phyloP scores from a whole-genome alignment of 2,113 vertebrate species.

The Melanotaenia duboulayi region DNA sequence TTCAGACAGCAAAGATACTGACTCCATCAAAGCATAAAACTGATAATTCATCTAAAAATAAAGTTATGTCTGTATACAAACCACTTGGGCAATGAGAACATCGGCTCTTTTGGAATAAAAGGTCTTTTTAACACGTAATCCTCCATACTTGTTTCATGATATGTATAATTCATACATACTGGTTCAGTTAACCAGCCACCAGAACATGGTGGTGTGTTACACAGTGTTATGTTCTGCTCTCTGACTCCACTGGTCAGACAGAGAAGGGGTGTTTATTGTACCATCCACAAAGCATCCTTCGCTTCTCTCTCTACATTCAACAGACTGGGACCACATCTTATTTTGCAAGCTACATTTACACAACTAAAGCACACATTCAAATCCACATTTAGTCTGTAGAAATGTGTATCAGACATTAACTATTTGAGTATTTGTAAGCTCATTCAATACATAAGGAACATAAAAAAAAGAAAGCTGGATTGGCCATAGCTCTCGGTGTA shows the following conservation, averaged over 20 bases:
- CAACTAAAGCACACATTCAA: background rate
- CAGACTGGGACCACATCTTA: too few species aligned
- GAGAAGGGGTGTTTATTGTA: background rate
- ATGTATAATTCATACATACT: background rate
- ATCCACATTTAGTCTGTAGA: background rate
- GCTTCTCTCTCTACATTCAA: too few species aligned
- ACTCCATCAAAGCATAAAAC: background rate
- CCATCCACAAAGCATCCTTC: too few species aligned
- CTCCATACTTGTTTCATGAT: background rate
- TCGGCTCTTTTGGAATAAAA: too few species aligned
- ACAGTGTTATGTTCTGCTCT: constrained; percentile 63
- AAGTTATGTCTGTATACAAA: background rate
- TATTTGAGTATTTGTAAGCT: too few species aligned
- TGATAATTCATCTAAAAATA: constrained; percentile 1
- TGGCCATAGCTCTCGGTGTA: too few species aligned
- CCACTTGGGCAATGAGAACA: background rate
- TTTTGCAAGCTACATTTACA: background rate
- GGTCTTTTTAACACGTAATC: background rate
- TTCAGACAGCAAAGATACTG: background rate
- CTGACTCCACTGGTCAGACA: constrained; percentile 55
- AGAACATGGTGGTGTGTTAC: constrained; percentile 63
- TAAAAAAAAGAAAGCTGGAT: too few species aligned
- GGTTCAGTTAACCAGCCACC: constrained; percentile 60
- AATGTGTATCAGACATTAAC: too few species aligned
- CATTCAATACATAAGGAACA: too few species aligned